Evolutionary conservation across 2,888 invertebrate species (phyloP), one percentile per base, ranked within the genome.

Genomic region (Cheilosia scutellata): DNA sequence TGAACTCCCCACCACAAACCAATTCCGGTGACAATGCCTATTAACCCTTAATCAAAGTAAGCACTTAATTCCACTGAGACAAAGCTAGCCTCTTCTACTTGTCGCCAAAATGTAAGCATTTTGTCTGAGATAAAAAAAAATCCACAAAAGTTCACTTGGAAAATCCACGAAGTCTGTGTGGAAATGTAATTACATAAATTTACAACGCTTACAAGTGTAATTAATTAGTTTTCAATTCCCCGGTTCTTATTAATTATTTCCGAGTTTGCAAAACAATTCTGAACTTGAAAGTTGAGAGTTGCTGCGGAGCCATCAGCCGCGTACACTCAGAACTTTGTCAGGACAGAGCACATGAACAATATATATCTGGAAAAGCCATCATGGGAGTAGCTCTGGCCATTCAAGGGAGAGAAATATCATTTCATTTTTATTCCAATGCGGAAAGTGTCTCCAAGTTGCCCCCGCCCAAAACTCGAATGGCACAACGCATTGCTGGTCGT

Each of bases 141-240:
- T 4, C 4, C 40, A 42, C 13, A n/a, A 44, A n/a, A 5, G 0
- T 3, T 6, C 5, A 31, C 11, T 31, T n/a, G 13, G 3, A 31
- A 40, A 40, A 16, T 40, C 13, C 11, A 33, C 7, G 5, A 58
- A 37, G 49, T 44, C 47, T 65, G 49, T 5, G 5, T 31, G 47
- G 63, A 57, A 78, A 57, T 58, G 71, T 71, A 63, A 71, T 78
- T 51, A 78, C 71, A 71, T 70, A 70, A 62, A 78, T 78, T 71
- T 63, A 51, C 63, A 62, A 49, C 55, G 63, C 71, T 79, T 79
- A 89, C 89, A 90, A 90, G 88, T 89, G 90, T 90, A 90, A 90
- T 90, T 90, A 90, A 90, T 90, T 90, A 90, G 89, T 90, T 90
- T 90, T 90, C 90, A 90, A 90, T 90, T 90, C 89, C 87, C 87